A percentile compares a stretch with the other conserved stretches of the same genome.
These are phyloP conservation scores for Lepidonotus clava DNA, from an alignment of 2,888 invertebrate genomes.

Conservation along the genomic window DNA sequence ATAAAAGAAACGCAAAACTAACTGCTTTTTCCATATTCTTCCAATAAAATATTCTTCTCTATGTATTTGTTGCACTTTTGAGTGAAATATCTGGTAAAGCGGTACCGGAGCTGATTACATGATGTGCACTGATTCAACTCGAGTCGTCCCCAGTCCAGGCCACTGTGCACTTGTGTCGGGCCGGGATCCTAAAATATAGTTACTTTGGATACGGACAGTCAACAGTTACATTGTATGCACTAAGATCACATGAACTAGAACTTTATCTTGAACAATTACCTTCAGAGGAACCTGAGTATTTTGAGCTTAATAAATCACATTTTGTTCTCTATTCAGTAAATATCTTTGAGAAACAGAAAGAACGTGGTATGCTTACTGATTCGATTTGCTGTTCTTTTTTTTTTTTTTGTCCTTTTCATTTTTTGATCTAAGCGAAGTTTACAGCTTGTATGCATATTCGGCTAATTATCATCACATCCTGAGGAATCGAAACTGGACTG, in stretches of 20 bases:
- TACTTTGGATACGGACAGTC: neutral
- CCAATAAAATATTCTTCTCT: no score
- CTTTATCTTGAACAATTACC: neutral
- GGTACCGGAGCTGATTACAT: neutral
- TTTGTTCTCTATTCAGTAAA: neutral
- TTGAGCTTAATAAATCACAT: conserved; percentile 39
- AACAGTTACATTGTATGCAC: neutral
- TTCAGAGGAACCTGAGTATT: conserved; percentile 32
- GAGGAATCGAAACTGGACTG: neutral
- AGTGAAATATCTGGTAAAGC: neutral
- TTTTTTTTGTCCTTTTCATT: neutral
- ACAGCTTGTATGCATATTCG: neutral
- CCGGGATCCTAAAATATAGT: neutral
- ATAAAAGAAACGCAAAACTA: no score
- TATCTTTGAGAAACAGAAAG: conserved; percentile 2
- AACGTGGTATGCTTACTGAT: conserved; percentile 19
- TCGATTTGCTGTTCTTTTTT: neutral
- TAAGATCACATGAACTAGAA: neutral
- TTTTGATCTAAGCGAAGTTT: neutral
- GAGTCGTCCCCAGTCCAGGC: conserved; percentile 25
- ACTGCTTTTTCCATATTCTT: no score
- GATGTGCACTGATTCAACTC: neutral
- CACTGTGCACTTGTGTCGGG: no score
- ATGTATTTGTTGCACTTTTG: neutral
- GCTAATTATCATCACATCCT: neutral